Conservation (phyloP, 2,797 vertebrate genomes). For the Lagorchestes hirsutus region DNA sequence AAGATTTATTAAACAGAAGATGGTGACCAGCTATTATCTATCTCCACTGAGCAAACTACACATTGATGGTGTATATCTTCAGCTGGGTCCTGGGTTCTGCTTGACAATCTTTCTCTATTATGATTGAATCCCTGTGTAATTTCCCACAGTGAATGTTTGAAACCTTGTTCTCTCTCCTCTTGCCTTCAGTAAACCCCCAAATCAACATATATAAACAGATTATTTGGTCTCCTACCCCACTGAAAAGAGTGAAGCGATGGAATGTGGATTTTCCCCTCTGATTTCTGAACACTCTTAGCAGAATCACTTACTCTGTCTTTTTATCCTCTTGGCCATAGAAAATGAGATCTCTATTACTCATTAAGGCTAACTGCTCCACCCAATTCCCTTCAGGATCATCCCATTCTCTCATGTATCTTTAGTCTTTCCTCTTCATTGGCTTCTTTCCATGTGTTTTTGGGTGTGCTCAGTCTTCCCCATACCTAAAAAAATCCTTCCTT, state of each 20-base stretch:
- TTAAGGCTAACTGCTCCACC: not conserved
- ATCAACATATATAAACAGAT: not conserved
- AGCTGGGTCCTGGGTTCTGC: not conserved
- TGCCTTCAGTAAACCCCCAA: not conserved
- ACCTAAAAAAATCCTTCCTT: not conserved
- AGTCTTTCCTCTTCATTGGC: not conserved
- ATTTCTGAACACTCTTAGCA: not conserved
- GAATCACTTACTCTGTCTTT: not conserved
- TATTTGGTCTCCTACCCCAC: not conserved
- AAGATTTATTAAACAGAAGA: constrained; percentile 27
- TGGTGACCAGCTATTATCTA: not conserved
- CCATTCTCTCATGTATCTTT: not conserved
- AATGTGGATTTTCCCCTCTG: not conserved
- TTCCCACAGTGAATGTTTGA: not conserved
- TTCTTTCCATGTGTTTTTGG: not conserved
- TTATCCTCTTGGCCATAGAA: not conserved
- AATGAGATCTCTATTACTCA: not conserved
- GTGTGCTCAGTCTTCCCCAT: not conserved
- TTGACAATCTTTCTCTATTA: not conserved
- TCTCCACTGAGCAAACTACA: not conserved
- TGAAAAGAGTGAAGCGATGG: not conserved
- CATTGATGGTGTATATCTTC: not conserved
- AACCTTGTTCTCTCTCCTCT: not conserved
- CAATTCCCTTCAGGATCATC: not conserved
- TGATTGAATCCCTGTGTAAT: not conserved